Percentiles rank a stretch among this genome's conserved stretches.
phyloP scores from a whole-genome alignment of 2,888 invertebrate genomes.

The Anticlea derivata region DNA sequence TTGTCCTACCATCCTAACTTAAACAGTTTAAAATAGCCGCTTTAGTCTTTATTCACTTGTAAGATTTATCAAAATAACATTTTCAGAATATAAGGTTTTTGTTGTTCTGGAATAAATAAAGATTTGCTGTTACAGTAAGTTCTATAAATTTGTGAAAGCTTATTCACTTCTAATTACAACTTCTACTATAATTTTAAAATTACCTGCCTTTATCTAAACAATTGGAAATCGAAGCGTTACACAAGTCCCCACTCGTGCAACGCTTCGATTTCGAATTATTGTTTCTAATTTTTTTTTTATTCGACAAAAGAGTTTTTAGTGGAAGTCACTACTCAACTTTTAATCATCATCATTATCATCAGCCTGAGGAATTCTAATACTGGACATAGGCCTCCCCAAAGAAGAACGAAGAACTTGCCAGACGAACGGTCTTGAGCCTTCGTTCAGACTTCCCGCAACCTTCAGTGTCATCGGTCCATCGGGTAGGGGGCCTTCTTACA shows the following conservation, averaged over 20 bases:
- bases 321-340: not conserved
- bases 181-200: not conserved
- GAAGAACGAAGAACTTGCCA: too few relatives aligned
- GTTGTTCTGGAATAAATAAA: slow-evolving; percentile 29
- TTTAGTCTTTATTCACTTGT: slow-evolving; percentile 72
- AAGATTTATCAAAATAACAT: slow-evolving; percentile 49
- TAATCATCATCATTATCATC: too few relatives aligned
- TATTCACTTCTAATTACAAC: not conserved
- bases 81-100: slow-evolving; percentile 41
- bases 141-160: not conserved
- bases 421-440: too few relatives aligned
- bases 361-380: too few relatives aligned
- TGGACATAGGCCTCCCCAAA: too few relatives aligned
- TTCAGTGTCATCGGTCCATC: too few relatives aligned
- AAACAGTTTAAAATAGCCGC: slow-evolving; percentile 46
- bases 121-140: not conserved
- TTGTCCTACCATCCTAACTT: slow-evolving; percentile 63
- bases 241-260: too few relatives aligned
- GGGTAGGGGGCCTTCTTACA: too few relatives aligned
- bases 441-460: too few relatives aligned
- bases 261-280: too few relatives aligned
- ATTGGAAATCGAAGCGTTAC: not conserved
- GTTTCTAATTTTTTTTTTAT: too few relatives aligned
- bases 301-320: too few relatives aligned
- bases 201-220: not conserved